Evolutionary conservation across 2,888 invertebrate species (phyloP), one percentile per base, ranked within the genome.

Genomic region (Lapara coniferarum): DNA sequence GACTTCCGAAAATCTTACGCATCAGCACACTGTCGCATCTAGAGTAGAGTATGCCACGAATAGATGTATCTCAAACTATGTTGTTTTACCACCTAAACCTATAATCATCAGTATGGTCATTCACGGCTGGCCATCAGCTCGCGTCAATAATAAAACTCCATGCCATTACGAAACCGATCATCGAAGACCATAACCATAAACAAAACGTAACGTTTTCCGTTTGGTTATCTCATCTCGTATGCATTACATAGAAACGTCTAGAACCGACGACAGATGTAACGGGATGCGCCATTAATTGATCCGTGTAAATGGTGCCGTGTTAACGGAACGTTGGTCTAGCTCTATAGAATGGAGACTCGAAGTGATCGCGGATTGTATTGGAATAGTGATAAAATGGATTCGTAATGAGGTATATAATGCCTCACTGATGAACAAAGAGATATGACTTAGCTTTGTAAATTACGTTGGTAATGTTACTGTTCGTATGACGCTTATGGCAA

Each of bases 271-370:
- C 71, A 69, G 59, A 16, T 68, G 57, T 81, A 84, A 84, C 84
- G 70, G 59, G 16, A 59, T 12, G 16, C 44, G 16, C 59, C 77
- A 83, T 83, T 84, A 84, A 83, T 83, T 82, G 83, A 81, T 83
- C 75, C 75, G 67, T 73, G 77, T 79, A 78, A 84, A 84, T 74
- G 77, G 78, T 84, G 83, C 78, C 76, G 74, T 71, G 67, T 69
- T 78, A 80, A 78, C 80, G 78, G 81, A 14, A 44, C 53, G 55
- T 13, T 16, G n/a, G 30, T 3, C 14, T 67, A n/a, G 59, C 16
- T 12, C 25, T 25, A 25, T 1, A 25, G 25, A 25, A 25, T 2
- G 25, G 25, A 25, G 37, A 37, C n/a, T 59, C 0, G 10, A 10
- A 19, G 2, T 19, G 52, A 19, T 55, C 55, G 55, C 55, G 12